Evolutionary conservation across 2,113 vertebrate genomes (phyloP), one percentile per base, ranked within the genome.

Genomic region (Oryzias woworae): DNA sequence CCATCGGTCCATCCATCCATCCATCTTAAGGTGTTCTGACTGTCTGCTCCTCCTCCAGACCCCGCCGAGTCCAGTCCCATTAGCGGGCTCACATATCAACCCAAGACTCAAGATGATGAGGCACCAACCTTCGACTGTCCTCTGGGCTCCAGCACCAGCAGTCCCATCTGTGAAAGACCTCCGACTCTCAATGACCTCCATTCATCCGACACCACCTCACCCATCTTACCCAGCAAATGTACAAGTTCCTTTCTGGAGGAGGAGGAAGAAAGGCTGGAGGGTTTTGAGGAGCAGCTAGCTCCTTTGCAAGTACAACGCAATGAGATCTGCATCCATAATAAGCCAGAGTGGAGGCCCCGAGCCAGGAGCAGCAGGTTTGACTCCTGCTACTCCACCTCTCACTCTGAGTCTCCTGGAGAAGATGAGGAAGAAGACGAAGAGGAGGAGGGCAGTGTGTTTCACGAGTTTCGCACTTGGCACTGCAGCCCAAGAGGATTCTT

Each of bases 351-450:
- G 69, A 88, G 85, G 74, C 81, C 87, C 2, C 74, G 85, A 18
- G 51, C 61, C 42, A 47, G 85, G 61, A 91, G 91, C 82, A 83
- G 87, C 77, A 84, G 90, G 67, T 87, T 87, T 5, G 91, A 92
- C 82, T 92, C 91, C 73, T 92, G 90, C 83, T 92, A 92, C 82
- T 92, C 90, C 68, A 87, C 90, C 69, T 92, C 91, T 49, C 86
- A 89, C 84, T 92, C 90, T 0, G 90, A 91, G 79, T 92, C 90
- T 49, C 90, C 88, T 0, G 91, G 85, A 52, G 91, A 92, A 50
- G 88, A 90, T 42, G 89, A 92, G 0, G 88, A 85, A n/a, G 88
- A 89, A 7, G 91, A 90, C 0, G 87, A 90, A n/a, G 90, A 89
- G 18, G 88, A 83, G 16, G 89, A 92, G 42, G 88, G 88, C 67